Percentiles rank a stretch among this genome's conserved stretches.
phyloP scores from a whole-genome alignment of 2,113 vertebrate genomes.

The Hystrix brachyura region DNA sequence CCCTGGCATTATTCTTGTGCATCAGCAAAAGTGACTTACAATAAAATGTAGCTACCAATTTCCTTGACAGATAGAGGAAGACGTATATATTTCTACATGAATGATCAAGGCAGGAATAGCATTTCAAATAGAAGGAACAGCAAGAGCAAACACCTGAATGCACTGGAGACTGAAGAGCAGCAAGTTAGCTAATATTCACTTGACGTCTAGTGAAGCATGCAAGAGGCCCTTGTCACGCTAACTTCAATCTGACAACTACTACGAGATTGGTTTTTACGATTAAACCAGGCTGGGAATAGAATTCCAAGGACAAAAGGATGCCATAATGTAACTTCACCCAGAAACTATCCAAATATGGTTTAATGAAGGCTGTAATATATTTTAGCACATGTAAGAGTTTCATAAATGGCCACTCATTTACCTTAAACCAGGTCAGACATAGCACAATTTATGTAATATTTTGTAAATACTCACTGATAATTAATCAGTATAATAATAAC shows the following conservation, averaged over 20 bases:
- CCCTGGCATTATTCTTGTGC: conserved; percentile 72
- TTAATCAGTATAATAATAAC: not conserved
- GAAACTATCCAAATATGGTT: conserved; percentile 18
- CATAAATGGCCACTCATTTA: not conserved
- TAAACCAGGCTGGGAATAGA: conserved; percentile 5
- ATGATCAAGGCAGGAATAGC: conserved; percentile 29
- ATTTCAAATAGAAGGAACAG: conserved; percentile 60
- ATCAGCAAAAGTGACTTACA: conserved; percentile 56
- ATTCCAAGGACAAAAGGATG: not conserved
- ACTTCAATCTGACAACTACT: not conserved
- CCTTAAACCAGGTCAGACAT: not conserved
- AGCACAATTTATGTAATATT: not conserved
- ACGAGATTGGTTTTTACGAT: not conserved
- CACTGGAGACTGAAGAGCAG: not conserved
- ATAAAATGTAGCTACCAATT: conserved; percentile 72
- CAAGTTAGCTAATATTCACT: not conserved
- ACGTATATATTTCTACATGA: not conserved
- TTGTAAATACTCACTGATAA: not conserved
- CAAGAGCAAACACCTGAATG: conserved; percentile 10
- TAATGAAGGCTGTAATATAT: not conserved
- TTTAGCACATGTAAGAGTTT: not conserved
- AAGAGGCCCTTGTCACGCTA: not conserved
- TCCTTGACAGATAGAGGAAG: conserved; percentile 63
- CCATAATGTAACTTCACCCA: not conserved
- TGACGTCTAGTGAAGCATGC: not conserved